These are phyloP conservation scores for Panagrolaimus sp. DNA, from an alignment of 1,140 invertebrate species.

Conservation along the genomic window DNA sequence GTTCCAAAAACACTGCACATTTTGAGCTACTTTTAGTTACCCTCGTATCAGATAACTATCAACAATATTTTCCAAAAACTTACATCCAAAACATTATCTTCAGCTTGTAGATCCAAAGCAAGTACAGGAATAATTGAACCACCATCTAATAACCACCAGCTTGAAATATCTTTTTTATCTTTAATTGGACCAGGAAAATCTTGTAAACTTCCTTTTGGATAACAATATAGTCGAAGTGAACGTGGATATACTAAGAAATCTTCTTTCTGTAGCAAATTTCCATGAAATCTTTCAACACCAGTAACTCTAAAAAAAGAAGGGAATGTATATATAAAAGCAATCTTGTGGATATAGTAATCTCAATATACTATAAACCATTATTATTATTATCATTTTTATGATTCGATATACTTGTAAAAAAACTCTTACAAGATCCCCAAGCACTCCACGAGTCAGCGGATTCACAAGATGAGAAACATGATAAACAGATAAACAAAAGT, in stretches of 20 bases:
- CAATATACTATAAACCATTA: too few species aligned
- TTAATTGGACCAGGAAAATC: conserved; percentile 50
- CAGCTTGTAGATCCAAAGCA: conserved; percentile 73
- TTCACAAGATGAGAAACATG: too few species aligned
- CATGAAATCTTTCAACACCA: conserved; percentile 41
- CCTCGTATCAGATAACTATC: too few species aligned
- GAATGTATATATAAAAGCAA: neutral
- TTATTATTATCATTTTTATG: too few species aligned
- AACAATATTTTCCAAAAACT: too few species aligned
- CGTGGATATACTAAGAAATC: conserved; percentile 65
- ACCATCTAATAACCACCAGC: conserved; percentile 74
- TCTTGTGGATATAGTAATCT: too few species aligned
- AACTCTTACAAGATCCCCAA: too few species aligned
- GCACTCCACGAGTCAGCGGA: too few species aligned
- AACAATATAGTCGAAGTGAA: conserved; percentile 71
- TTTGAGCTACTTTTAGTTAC: too few species aligned
- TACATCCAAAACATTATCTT: conserved; percentile 78
- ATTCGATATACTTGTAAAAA: too few species aligned
- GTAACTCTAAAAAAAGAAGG: conserved; percentile 29
- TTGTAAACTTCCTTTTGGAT: conserved; percentile 68
- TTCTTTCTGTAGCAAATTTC: conserved; percentile 29
- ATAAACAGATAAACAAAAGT: too few species aligned
- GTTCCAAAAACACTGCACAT: too few species aligned
- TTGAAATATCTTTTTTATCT: conserved; percentile 41
- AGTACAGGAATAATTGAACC: conserved; percentile 81